Base-by-base conservation (phyloP, 2,888 invertebrate species). In the Tenthredo distinguenda region DNA sequence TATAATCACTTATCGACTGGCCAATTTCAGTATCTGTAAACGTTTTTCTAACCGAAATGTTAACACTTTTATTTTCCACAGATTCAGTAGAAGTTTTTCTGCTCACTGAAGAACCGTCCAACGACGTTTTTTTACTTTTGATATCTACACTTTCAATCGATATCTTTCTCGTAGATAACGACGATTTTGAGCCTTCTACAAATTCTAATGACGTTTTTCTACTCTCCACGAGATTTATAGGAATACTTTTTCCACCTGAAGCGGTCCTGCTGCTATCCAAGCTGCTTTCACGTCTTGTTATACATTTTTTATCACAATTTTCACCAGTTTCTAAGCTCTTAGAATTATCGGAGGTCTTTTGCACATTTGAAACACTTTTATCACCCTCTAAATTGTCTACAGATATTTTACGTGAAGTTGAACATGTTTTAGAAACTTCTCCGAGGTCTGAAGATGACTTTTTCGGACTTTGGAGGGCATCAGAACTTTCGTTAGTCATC, bases 1-100 rank as follows among this genome's bases (percentile, higher is more conserved):
- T 87, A 86, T 84, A 87, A 43, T 74, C 83, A 84, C 71, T 86
- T 37, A 55, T 68, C 43, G 84, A 72, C 55, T 86, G 84, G 47
- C 43, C 83, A 84, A 40, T 87, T 55, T 85, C 86, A 65, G 74
- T 72, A 55, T 87, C 87, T 31, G 68, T 81, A n/a, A 86, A 87
- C 40, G 86, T 86, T 86, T 86, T 86, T 68, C 87, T 85, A 34
- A 88, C 87, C 12, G 86, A 77, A 82, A 87, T 87, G 50, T 86
- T 86, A 31, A 47, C 68, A 47, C 43, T 71, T 83, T 68, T 83
- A 68, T 50, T 83, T 26, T 83, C 76, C 18, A 83, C 55, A 10
- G 84, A 50, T 21, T 86, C 87, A 15, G 74, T 85, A 15, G 84
- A 86, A 0, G 34, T 81, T 81, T 87, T 88, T 55, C 82, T 86